Evolutionary conservation across 2,113 vertebrate genomes (phyloP), one percentile per base, ranked within the genome.

Genomic region (Nasalis larvatus): DNA sequence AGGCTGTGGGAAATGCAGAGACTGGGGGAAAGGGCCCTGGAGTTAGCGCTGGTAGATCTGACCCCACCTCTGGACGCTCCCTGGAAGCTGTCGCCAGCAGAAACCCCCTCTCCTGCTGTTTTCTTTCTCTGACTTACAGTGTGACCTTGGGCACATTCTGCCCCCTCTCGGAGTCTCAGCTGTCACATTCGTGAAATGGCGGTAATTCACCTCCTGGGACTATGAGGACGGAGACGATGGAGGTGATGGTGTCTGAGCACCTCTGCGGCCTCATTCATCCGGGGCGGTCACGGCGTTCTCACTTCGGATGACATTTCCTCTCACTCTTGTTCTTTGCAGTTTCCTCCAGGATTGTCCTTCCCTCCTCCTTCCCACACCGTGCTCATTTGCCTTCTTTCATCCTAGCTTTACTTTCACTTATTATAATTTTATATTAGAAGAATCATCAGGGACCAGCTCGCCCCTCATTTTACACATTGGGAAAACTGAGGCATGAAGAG

Each of bases 231-330:
- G 42, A 81, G 21, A 21, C 1, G 3, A 7, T 14, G 82, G 20
- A 5, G 14, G 60, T 25, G 45, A 66, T 27, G n/a, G 10, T 63
- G 17, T 18, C 52, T 52, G 2, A 21, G 73, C n/a, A 6, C 35
- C 37, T 10, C 74, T 14, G 37, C 2, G 0, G 11, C 60, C 25
- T 47, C 4, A 1, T 4, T 8, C 54, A 6, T 27, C 18, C 4
- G 0, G 73, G 25, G 25, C 1, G 32, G 52, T 30, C 2, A 0
- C 2, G 20, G 12, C 3, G 0, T 35, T 35, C 17, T 88, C 32
- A 6, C 0, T 0, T 69, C 45, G 5, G 4, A 5, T 2, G 30
- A 10, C 0, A 0, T 8, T 47, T 21, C 47, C 54, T 42, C 9
- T 87, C 10, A 9, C 40, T 56, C 40, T 3, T 10, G 42, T 42